phyloP scores from a whole-genome alignment of 1,140 invertebrate genomes.

The Pseudomyrmex concolor region DNA sequence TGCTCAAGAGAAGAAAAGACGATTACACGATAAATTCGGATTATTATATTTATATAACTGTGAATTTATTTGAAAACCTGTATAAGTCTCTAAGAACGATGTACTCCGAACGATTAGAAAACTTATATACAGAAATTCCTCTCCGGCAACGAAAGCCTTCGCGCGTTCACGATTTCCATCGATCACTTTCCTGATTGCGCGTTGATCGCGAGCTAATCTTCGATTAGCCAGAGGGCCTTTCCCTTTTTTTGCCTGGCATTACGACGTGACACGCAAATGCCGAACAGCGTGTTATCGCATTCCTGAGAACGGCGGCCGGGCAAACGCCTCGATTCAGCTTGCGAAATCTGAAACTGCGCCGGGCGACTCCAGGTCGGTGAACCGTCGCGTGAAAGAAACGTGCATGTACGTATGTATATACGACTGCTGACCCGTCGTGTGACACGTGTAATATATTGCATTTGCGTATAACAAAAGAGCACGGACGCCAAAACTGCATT shows the following conservation, averaged over 20 bases:
- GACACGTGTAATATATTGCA: no score
- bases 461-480: constrained; percentile 1
- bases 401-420: constrained; percentile 7
- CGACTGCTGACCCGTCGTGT: no score
- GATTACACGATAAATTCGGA: no score
- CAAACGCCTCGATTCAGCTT: constrained; percentile 65
- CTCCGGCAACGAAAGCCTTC: constrained; percentile 32
- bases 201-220: constrained; percentile 68
- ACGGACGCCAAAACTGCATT: no score
- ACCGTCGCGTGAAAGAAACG: constrained; percentile 54
- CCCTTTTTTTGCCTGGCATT: constrained; percentile 54
- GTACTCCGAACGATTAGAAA: no score
- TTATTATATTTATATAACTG: no score
- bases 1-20: no score
- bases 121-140: neutral
- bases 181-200: constrained; percentile 60
- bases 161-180: constrained; percentile 67
- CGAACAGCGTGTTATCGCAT: constrained; percentile 64
- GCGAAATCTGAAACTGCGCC: constrained; percentile 67
- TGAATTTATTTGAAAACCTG: no score
- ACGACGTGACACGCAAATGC: constrained; percentile 72
- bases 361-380: constrained; percentile 49
- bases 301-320: constrained; percentile 49
- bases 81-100: no score
- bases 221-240: constrained; percentile 60